Base-by-base conservation (phyloP, 2,113 vertebrate genomes). In the Rallus limicola region DNA sequence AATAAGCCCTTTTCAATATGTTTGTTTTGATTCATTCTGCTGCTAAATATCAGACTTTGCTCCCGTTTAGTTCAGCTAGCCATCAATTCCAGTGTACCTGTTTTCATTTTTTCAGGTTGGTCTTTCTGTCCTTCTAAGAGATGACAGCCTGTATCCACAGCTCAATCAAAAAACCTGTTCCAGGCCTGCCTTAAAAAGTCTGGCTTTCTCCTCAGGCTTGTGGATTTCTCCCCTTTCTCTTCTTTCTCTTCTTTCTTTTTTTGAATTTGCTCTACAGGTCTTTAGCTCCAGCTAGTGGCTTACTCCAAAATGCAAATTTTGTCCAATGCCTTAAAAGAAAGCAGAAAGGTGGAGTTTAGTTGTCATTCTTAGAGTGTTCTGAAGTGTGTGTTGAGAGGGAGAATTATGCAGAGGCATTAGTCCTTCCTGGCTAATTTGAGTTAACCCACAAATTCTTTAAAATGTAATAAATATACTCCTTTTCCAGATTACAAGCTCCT, bases 281-380 rank as follows among this genome's bases (percentile, higher is more conserved):
- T 97, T 97, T 97, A 97, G 97, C 97, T 97, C 96, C 97, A 97
- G 95, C 97, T 97, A 97, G 97, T 97, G 97, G 97, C 78, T 97
- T 71, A 93, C 95, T 95, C 95, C 95, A 96, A 95, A 94, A 97
- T 84, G 77, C 67, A 96, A 96, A 96, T 95, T 93, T 94, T 96
- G 84, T 90, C 92, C 70, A 38, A 2, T 75, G 52, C 64, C 62
- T 90, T 74, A 79, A 86, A 90, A 89, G 68, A 94, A 90, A 63
- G 79, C 13, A 89, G 59, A 46, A 95, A 88, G 71, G 38, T 78
- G 52, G 36, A 72, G 50, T 88, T 93, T 38, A n/a, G 23, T 42
- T 86, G 38, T 55, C 70, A 89, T 92, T 95, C 90, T 85, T 65
- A 48, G 5, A 76, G 42, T 77, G 71, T 64, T 91, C 81, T 40